Evolutionary conservation across 2,113 vertebrate genomes (phyloP).

Genomic region (Sebastes schlegelii): DNA sequence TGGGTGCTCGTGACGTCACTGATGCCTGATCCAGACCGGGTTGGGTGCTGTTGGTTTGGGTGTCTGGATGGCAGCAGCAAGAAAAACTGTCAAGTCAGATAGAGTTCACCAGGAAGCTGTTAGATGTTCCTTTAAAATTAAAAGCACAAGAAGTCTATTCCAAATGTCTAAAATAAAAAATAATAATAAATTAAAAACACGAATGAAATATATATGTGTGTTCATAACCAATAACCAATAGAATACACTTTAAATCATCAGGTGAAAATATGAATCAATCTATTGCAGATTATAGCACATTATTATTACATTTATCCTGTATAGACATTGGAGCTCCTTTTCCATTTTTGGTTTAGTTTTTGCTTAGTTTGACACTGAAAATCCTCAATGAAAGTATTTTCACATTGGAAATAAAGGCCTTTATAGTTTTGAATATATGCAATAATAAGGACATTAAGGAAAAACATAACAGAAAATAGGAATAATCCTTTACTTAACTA

Average conservation of each 20-base stretch:
- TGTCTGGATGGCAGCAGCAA: slow-evolving; percentile 12
- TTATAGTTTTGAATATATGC: neutral
- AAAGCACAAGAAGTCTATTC: neutral
- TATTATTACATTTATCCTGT: neutral
- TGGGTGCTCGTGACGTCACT: slow-evolving; percentile 61
- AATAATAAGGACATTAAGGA: neutral
- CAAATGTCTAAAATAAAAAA: neutral
- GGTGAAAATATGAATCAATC: neutral
- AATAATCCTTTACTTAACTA: too few relatives aligned
- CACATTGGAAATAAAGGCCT: neutral
- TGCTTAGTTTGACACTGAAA: too few relatives aligned
- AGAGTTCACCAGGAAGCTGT: neutral
- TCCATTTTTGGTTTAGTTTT: neutral
- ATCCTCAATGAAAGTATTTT: neutral
- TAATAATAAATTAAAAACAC: neutral
- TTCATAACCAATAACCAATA: neutral
- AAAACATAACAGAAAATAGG: neutral
- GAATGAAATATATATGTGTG: neutral
- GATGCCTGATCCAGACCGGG: slow-evolving; percentile 15
- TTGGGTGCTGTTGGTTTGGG: slow-evolving; percentile 39
- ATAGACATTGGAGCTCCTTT: neutral
- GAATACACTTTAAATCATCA: neutral
- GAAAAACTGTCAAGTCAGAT: neutral
- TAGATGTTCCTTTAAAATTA: slow-evolving; percentile 10
- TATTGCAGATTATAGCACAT: neutral